Percentiles rank a stretch among this genome's conserved stretches.
phyloP scores from a whole-genome alignment of 1,140 invertebrate genomes.

The Hyles vespertilio region DNA sequence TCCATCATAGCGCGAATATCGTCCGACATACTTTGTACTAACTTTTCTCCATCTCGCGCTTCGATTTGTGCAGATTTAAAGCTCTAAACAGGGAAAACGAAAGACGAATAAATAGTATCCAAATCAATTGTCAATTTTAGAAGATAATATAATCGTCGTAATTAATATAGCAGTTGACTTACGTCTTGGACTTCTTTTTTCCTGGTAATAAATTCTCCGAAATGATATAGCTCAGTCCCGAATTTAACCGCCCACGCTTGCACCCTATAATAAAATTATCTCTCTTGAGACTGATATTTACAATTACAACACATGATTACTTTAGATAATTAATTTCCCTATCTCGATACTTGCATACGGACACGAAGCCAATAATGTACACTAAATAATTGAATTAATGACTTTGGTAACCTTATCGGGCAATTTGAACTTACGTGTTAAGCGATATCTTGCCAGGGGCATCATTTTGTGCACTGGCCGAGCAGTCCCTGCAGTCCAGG shows the following conservation, averaged over 20 bases:
- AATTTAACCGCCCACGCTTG: conserved; percentile 84
- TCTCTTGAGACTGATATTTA: neutral
- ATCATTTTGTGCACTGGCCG: conserved; percentile 57
- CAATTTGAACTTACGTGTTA: conserved; percentile 51
- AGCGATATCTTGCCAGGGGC: conserved; percentile 52
- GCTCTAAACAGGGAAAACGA: conserved; percentile 72
- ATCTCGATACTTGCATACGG: neutral
- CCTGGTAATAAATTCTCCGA: conserved; percentile 84
- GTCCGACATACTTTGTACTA: conserved; percentile 86
- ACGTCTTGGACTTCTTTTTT: conserved; percentile 83
- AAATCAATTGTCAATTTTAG: neutral
- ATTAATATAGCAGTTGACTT: conserved; percentile 34
- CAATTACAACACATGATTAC: neutral
- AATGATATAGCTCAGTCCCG: conserved; percentile 82
- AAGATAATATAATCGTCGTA: neutral
- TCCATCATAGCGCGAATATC: conserved; percentile 90
- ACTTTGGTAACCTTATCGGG: too few relatives aligned
- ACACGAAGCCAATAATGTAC: conserved; percentile 3
- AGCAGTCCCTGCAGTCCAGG: conserved; percentile 56
- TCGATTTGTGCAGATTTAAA: conserved; percentile 84
- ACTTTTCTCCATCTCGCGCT: conserved; percentile 80
- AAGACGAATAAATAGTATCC: neutral
- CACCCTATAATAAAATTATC: conserved; percentile 70
- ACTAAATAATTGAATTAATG: too few relatives aligned
- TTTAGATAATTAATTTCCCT: neutral